phyloP scores from a whole-genome alignment of 2,888 invertebrate species.

The Dichetophora obliterata region DNA sequence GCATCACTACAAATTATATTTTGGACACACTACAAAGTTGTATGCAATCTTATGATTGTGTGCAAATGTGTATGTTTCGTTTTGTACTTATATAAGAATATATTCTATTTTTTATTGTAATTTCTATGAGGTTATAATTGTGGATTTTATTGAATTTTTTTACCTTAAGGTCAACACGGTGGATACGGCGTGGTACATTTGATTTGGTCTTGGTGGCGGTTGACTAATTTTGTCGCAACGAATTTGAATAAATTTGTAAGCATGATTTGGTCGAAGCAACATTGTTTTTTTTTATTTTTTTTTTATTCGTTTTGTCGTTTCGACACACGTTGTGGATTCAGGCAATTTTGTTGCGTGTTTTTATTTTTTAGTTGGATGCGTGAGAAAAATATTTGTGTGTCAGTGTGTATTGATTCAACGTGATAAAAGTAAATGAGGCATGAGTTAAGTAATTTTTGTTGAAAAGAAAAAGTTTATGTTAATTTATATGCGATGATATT shows the following conservation, averaged over 20 bases:
- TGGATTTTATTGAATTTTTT: constrained; percentile 60
- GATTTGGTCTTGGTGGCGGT: constrained; percentile 75
- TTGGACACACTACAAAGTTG: too few relatives aligned
- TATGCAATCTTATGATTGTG: too few relatives aligned
- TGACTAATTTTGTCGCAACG: constrained; percentile 42
- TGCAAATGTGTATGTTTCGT: too few relatives aligned
- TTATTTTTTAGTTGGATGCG: not conserved
- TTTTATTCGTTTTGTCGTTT: not conserved
- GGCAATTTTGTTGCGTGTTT: constrained; percentile 42
- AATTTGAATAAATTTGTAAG: constrained; percentile 16
- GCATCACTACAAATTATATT: too few relatives aligned
- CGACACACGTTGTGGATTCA: constrained; percentile 22
- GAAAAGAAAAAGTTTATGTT: constrained; percentile 2
- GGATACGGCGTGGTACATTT: constrained; percentile 96
- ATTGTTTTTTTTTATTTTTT: constrained; percentile 25
- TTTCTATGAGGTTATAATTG: not conserved
- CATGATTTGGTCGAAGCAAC: not conserved
- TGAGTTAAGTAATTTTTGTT: not conserved
- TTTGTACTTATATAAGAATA: too few relatives aligned
- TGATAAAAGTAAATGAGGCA: not conserved
- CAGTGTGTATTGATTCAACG: not conserved
- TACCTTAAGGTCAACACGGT: constrained; percentile 95
- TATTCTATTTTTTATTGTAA: too few relatives aligned
- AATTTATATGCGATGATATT: not conserved
- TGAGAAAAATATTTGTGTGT: not conserved